These are phyloP conservation scores for Beris chalybata DNA, from an alignment of 2,888 invertebrate species.

Conservation along the genomic window DNA sequence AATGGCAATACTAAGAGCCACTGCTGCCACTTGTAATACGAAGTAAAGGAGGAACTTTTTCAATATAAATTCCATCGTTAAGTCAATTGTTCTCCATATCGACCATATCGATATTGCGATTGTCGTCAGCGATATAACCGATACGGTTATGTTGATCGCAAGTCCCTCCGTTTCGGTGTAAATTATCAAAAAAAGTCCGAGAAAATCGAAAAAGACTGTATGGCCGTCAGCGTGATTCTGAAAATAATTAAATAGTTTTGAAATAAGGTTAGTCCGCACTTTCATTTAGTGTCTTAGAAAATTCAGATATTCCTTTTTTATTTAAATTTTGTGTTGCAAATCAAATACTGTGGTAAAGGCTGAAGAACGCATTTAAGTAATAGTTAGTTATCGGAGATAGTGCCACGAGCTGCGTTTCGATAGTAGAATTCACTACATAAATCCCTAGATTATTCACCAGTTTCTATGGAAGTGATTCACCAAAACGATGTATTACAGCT, in stretches of 20 bases:
- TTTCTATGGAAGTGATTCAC: too few species aligned
- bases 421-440: too few species aligned
- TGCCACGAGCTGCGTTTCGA: too few species aligned
- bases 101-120: conserved; percentile 47
- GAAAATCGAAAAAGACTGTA: conserved; percentile 72
- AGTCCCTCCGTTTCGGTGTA: conserved; percentile 62
- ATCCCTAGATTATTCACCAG: too few species aligned
- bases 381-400: too few species aligned
- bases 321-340: too few species aligned
- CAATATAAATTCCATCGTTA: conserved; percentile 45
- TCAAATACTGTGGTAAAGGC: too few species aligned
- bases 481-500: too few species aligned
- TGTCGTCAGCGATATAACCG: conserved; percentile 52
- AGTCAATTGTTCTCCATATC: conserved; percentile 47
- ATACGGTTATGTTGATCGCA: conserved; percentile 52
- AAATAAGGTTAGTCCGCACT: too few species aligned
- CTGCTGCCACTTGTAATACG: conserved; percentile 45
- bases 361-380: too few species aligned
- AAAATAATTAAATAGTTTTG: not conserved
- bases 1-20: conserved; percentile 47
- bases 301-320: too few species aligned
- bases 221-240: conserved; percentile 56
- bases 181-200: conserved; percentile 68
- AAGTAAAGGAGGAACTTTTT: conserved; percentile 47
- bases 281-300: too few species aligned